Evolutionary conservation across 2,113 vertebrate species (phyloP).

Genomic region (Brienomyrus longianalis): DNA sequence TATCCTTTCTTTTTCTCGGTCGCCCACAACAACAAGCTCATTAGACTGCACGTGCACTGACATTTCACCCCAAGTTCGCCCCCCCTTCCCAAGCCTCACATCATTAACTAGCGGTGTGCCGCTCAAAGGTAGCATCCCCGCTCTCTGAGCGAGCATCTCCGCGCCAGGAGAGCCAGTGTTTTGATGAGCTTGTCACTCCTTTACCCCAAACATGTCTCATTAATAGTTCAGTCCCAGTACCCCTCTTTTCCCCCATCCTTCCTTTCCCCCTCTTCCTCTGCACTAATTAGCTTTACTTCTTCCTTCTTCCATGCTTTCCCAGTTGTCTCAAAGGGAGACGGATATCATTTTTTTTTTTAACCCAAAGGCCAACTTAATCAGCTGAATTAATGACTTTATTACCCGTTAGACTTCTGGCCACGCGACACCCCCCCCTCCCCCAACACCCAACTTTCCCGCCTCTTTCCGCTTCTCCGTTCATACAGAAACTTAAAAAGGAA

Average conservation of each 20-base stretch:
- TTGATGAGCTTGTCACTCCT: conserved; percentile 63
- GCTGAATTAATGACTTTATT: conserved; percentile 75
- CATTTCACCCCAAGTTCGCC: conserved; percentile 52
- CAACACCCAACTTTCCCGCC: conserved; percentile 29
- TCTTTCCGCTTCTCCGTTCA: conserved; percentile 24
- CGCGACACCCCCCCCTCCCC: conserved; percentile 42
- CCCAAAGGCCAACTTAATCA: conserved; percentile 76
- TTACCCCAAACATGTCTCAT: conserved; percentile 69
- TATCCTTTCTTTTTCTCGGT: conserved; percentile 37
- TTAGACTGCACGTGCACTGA: conserved; percentile 55
- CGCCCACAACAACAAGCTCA: conserved; percentile 56
- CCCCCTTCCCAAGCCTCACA: conserved; percentile 44
- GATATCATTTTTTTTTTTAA: conserved; percentile 74
- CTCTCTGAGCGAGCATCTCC: conserved; percentile 46
- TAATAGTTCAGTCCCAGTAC: conserved; percentile 63
- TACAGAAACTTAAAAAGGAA: conserved; percentile 44
- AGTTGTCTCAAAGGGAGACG: conserved; percentile 68
- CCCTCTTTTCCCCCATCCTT: conserved; percentile 37
- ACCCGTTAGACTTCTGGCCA: conserved; percentile 60
- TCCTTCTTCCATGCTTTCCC: conserved; percentile 54
- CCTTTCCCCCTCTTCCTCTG: conserved; percentile 53
- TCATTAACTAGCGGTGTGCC: conserved; percentile 54
- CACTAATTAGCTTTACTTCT: conserved; percentile 66
- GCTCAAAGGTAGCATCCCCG: conserved; percentile 55
- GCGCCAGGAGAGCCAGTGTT: conserved; percentile 41